Base-by-base conservation (phyloP, 1,140 invertebrate genomes). In the Drosophila dunni region DNA sequence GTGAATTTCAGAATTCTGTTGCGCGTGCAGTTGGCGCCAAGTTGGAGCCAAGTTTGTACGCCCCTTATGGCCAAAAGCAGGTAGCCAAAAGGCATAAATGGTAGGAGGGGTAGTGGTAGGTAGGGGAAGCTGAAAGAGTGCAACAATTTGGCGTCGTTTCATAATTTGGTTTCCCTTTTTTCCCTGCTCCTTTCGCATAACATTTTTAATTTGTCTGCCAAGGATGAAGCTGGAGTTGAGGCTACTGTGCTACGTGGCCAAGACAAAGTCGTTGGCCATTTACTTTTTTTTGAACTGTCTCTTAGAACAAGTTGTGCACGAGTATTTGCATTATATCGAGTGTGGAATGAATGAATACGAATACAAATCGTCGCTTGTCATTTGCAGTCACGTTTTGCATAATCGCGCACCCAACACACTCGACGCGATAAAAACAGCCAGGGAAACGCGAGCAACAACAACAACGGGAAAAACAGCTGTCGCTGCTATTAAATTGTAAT, bases 11-110 rank as follows among this genome's bases (percentile, higher is more conserved):
- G 24, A 20, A 56, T 56, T 56, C 1, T 53, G 34, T 13, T 36
- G 79, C 80, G 80, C 76, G 80, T 83, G 80, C 79, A 79, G 62
- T 72, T 83, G 80, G 80, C 80, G 80, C 80, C 80, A 83, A 83
- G 57, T 54, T 68, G 80, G 63, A 75, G 71, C 80, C 80, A 72
- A 58, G 66, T 38, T 42, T 38, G 17, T 20, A 17, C 38, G 48
- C 48, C 48, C 24, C 48, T 51, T 33, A 5, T 33, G 40, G 60
- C 66, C 45, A 57, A 69, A 68, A 46, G 40, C 64, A 61, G 64
- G 61, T 36, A 70, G 36, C 73, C 73, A 50, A 50, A 51, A 63
- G n/a, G 33, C 34, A 15, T 33, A 46, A 53, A 8, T 7, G n/a
- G 20, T n/a, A 5, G n/a, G n/a, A 15, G n/a, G 29, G 33, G 51